Percentiles rank a stretch among this genome's conserved stretches.
These are phyloP conservation scores for Tetranychus truncatus DNA, from an alignment of 2,888 invertebrate species.

Conservation along the genomic window DNA sequence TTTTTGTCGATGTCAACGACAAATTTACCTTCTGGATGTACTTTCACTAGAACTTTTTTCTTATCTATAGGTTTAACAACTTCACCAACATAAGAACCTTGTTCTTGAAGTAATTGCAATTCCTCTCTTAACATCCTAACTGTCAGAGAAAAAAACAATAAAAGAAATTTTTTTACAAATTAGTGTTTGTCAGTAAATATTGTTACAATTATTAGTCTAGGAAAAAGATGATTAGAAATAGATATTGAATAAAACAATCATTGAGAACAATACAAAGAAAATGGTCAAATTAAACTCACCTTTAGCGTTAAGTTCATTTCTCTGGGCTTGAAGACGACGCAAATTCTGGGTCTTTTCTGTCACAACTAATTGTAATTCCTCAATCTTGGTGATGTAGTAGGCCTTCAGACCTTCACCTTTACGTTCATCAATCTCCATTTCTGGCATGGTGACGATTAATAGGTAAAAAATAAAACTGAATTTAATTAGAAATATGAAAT, in stretches of 20 bases:
- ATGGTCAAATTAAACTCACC: constrained; percentile 38
- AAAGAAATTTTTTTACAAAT: neutral
- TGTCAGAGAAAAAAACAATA: constrained; percentile 30
- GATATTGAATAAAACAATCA: neutral
- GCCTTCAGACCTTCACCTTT: constrained; percentile 74
- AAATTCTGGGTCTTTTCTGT: constrained; percentile 96
- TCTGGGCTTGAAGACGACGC: constrained; percentile 84
- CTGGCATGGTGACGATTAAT: neutral
- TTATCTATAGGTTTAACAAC: constrained; percentile 99
- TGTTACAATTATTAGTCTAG: neutral
- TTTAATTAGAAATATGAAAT: neutral
- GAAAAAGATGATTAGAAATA: neutral
- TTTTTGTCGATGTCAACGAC: constrained; percentile 98
- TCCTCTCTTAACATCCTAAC: constrained; percentile 95
- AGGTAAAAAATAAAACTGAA: neutral
- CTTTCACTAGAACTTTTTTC: constrained; percentile 96
- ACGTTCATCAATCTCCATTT: constrained; percentile 9
- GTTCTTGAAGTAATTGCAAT: constrained; percentile 77
- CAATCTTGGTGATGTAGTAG: constrained; percentile 93
- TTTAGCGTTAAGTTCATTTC: constrained; percentile 97
- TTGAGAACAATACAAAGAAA: neutral
- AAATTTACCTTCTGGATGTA: constrained; percentile 98
- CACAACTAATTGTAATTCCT: constrained; percentile 77
- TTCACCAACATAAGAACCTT: constrained; percentile 98
- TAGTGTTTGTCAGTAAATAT: neutral